phyloP scores from a whole-genome alignment of 2,113 vertebrate species.

The Pteronura brasiliensis region DNA sequence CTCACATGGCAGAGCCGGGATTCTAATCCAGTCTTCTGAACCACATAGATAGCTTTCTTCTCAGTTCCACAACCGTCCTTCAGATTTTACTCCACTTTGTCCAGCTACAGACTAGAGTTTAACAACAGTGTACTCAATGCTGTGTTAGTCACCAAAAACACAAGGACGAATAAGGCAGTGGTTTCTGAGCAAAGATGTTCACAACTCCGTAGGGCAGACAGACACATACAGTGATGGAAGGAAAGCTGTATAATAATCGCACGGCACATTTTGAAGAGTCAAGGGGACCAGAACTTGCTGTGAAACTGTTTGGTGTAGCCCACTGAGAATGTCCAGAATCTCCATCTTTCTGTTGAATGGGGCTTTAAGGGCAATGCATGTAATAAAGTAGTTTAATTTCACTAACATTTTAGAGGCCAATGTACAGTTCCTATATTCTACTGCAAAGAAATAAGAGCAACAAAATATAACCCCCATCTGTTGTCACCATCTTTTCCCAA shows the following conservation, averaged over 20 bases:
- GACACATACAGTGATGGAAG: background rate
- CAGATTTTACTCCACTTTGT: background rate
- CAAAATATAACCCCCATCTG: background rate
- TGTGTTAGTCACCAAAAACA: background rate
- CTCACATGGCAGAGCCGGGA: background rate
- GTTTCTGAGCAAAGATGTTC: background rate
- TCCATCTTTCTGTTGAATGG: background rate
- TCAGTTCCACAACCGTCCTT: background rate
- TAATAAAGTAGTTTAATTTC: background rate
- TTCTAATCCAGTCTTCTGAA: background rate
- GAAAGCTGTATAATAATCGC: rapidly evolving
- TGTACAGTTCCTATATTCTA: background rate
- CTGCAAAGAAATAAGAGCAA: background rate
- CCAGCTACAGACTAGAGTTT: background rate
- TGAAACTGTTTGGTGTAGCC: background rate
- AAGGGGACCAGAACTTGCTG: background rate
- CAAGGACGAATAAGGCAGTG: too few relatives aligned
- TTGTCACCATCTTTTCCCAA: background rate
- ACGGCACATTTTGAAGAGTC: background rate
- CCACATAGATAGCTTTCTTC: background rate
- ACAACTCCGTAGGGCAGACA: background rate
- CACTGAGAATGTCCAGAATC: background rate
- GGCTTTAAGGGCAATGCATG: background rate
- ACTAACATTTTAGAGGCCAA: background rate
- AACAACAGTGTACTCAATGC: background rate